These are phyloP conservation scores for Rousettus leschenaultii DNA, from an alignment of 2,113 vertebrate genomes.

Conservation along the genomic window DNA sequence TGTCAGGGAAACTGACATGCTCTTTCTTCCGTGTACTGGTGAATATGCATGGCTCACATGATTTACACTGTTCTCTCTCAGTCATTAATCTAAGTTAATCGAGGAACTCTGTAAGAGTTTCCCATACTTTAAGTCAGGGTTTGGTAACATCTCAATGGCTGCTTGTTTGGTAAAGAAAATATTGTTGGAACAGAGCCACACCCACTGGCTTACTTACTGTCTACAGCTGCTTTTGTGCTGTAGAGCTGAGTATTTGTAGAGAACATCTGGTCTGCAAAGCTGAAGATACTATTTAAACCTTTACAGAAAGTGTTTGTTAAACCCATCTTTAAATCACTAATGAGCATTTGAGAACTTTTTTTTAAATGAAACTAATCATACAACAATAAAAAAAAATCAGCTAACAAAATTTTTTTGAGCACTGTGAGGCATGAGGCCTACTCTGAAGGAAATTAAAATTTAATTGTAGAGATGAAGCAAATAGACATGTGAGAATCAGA, in stretches of 20 bases:
- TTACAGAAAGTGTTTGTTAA: not conserved
- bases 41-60: not conserved
- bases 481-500: not conserved
- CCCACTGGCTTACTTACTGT: not conserved
- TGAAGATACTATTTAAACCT: not conserved
- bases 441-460: not conserved
- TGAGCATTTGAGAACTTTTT: not conserved
- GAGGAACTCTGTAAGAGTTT: not conserved
- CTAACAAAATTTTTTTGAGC: constrained; percentile 8
- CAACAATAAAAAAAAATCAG: not conserved
- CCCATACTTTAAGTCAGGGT: not conserved
- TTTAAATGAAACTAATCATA: not conserved
- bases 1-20: not conserved
- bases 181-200: not conserved
- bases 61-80: not conserved
- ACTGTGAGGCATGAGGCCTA: not conserved
- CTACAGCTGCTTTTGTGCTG: not conserved
- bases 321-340: not conserved
- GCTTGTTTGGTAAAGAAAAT: not conserved
- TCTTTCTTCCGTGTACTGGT: not conserved
- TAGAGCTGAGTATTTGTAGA: not conserved
- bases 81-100: not conserved
- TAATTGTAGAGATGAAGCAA: not conserved
- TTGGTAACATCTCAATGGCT: not conserved
- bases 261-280: not conserved